These are phyloP conservation scores for Heterocephalus glaber DNA, from an alignment of 2,113 vertebrate species.

Conservation along the genomic window DNA sequence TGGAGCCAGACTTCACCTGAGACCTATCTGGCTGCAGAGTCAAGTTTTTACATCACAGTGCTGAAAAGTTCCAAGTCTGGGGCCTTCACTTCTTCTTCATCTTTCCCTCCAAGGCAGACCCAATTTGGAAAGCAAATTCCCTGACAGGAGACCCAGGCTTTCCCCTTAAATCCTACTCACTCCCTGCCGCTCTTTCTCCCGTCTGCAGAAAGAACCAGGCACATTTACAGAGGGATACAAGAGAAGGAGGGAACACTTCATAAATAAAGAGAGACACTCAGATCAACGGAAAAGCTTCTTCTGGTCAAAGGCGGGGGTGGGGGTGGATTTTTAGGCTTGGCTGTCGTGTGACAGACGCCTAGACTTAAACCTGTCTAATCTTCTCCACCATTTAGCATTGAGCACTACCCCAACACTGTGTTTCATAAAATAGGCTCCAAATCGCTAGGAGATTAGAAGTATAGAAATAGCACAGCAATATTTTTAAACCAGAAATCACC, in stretches of 20 bases:
- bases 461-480: conserved; percentile 86
- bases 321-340: conserved; percentile 86
- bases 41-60: neutral
- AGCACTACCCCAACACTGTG: conserved; percentile 87
- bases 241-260: conserved; percentile 73
- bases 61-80: neutral
- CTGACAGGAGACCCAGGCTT: neutral
- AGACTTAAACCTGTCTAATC: conserved; percentile 95
- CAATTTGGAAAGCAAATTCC: conserved; percentile 29
- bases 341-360: conserved; percentile 89
- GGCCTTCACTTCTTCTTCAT: neutral
- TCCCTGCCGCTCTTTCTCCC: neutral
- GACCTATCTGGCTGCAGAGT: neutral
- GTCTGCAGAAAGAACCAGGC: neutral
- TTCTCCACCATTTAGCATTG: conserved; percentile 91
- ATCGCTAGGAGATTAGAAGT: conserved; percentile 86
- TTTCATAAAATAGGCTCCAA: conserved; percentile 89
- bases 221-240: conserved; percentile 12
- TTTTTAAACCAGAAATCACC: conserved; percentile 88
- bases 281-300: conserved; percentile 86
- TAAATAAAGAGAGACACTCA: conserved; percentile 77
- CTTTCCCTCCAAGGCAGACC: neutral
- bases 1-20: neutral
- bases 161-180: conserved; percentile 15
- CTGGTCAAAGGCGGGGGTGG: conserved; percentile 86